phyloP scores from a whole-genome alignment of 2,113 vertebrate species.

The Tachysurus fulvidraco region DNA sequence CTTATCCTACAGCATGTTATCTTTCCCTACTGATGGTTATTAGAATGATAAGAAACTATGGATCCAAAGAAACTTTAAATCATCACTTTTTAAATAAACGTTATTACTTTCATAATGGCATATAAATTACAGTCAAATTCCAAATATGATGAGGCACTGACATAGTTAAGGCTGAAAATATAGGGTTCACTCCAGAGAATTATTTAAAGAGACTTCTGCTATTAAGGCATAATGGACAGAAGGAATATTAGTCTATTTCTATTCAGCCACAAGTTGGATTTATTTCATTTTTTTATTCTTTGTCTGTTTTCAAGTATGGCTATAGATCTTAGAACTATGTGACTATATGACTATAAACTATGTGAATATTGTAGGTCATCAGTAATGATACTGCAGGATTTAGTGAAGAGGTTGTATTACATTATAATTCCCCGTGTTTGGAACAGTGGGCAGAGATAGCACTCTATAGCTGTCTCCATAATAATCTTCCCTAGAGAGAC shows the following conservation, averaged over 20 bases:
- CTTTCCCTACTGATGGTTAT: not conserved
- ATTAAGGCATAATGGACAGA: constrained; percentile 68
- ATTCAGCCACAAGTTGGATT: constrained; percentile 65
- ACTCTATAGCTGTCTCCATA: constrained; percentile 58
- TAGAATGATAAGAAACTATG: not conserved
- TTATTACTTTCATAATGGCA: too few species aligned
- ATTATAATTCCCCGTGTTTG: constrained; percentile 70
- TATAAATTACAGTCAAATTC: constrained; percentile 26
- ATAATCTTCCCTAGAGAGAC: constrained; percentile 57
- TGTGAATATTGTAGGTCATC: constrained; percentile 72
- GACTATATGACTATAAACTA: constrained; percentile 29
- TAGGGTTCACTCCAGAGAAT: constrained; percentile 51
- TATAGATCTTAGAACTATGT: constrained; percentile 69
- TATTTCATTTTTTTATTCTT: constrained; percentile 68
- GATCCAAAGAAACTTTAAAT: constrained; percentile 2
- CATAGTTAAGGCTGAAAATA: constrained; percentile 22
- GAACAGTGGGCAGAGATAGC: constrained; percentile 20
- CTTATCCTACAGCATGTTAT: not conserved
- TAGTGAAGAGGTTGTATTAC: constrained; percentile 71
- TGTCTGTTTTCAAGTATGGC: constrained; percentile 72
- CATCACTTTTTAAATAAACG: constrained; percentile 4
- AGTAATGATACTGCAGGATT: constrained; percentile 66
- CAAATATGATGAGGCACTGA: constrained; percentile 25
- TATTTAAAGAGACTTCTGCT: constrained; percentile 62
- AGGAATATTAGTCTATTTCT: constrained; percentile 69